phyloP scores from a whole-genome alignment of 2,797 vertebrate species.

The Coranthus polyacanthus region DNA sequence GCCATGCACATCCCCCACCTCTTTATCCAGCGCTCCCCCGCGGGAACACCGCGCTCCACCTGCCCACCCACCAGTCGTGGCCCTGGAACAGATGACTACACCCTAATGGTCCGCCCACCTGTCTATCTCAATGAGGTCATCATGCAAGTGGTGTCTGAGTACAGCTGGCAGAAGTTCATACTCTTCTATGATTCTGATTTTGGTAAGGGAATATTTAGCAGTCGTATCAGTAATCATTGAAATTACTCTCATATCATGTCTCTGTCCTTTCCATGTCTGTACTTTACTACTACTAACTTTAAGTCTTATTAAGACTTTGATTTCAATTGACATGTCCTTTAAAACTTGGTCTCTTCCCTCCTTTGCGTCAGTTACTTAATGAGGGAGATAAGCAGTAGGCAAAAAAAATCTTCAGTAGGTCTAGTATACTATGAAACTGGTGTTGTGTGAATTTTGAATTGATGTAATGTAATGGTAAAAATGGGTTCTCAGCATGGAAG shows the following conservation, averaged over 20 bases:
- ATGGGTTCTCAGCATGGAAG: conserved; percentile 36
- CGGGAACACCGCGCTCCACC: conserved; percentile 91
- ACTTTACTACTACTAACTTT: no score
- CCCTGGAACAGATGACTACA: conserved; percentile 93
- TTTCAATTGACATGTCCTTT: no score
- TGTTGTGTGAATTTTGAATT: conserved; percentile 29
- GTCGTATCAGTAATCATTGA: neutral
- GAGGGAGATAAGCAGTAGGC: conserved; percentile 2
- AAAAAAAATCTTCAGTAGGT: conserved; percentile 1
- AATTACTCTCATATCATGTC: neutral
- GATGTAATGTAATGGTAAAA: conserved; percentile 10
- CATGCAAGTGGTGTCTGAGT: conserved; percentile 95
- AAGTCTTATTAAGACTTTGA: no score
- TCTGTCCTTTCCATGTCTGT: no score
- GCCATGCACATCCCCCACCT: conserved; percentile 99
- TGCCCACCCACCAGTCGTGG: conserved; percentile 90
- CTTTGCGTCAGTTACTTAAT: conserved; percentile 4
- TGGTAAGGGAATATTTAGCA: conserved; percentile 91
- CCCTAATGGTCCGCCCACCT: conserved; percentile 94
- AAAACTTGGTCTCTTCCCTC: neutral
- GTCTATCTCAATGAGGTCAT: conserved; percentile 98
- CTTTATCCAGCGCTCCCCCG: conserved; percentile 93
- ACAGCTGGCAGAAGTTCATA: conserved; percentile 99
- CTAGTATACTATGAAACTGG: conserved; percentile 21
- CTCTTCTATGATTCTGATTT: conserved; percentile 97